Conservation (phyloP, 2,797 vertebrate genomes). For the Melanotaenia parkinsoni region DNA sequence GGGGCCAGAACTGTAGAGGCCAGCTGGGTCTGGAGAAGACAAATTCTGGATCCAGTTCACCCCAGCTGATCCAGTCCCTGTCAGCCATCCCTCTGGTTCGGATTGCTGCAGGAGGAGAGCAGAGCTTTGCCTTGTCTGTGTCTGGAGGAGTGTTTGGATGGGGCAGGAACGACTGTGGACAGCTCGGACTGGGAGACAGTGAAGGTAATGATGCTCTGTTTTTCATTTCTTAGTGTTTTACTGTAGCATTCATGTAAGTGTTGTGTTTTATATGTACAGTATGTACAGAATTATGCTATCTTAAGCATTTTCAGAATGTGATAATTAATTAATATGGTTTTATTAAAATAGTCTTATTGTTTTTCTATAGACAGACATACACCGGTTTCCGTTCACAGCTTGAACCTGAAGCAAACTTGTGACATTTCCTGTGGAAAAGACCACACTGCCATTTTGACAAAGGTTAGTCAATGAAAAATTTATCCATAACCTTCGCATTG, state of each 20-base stretch:
- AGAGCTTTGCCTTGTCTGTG: slow-evolving; percentile 88
- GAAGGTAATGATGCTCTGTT: slow-evolving; percentile 67
- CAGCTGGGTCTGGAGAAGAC: slow-evolving; percentile 85
- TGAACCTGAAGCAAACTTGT: slow-evolving; percentile 78
- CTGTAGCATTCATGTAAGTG: background rate
- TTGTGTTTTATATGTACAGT: background rate
- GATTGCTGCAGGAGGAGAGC: slow-evolving; percentile 86
- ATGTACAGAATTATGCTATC: background rate
- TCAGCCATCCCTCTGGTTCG: slow-evolving; percentile 84
- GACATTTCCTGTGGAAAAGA: slow-evolving; percentile 85
- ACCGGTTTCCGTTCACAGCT: slow-evolving; percentile 72
- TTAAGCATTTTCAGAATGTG: too few species aligned
- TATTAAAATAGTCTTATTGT: background rate
- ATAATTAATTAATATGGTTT: too few species aligned
- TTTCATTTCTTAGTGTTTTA: background rate
- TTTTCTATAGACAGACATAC: slow-evolving; percentile 68
- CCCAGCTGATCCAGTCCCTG: slow-evolving; percentile 80
- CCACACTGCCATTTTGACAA: slow-evolving; percentile 85
- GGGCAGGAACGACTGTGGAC: slow-evolving; percentile 87
- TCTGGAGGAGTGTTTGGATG: slow-evolving; percentile 88
- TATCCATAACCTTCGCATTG: background rate
- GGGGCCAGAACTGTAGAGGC: slow-evolving; percentile 85
- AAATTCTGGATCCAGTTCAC: slow-evolving; percentile 37
- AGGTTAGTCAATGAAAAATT: slow-evolving; percentile 71
- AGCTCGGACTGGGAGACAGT: slow-evolving; percentile 88